A percentile compares a stretch with the other conserved stretches of the same genome.
Conservation (phyloP, 2,888 invertebrate species). For the Thysanoteuthis rhombus region DNA sequence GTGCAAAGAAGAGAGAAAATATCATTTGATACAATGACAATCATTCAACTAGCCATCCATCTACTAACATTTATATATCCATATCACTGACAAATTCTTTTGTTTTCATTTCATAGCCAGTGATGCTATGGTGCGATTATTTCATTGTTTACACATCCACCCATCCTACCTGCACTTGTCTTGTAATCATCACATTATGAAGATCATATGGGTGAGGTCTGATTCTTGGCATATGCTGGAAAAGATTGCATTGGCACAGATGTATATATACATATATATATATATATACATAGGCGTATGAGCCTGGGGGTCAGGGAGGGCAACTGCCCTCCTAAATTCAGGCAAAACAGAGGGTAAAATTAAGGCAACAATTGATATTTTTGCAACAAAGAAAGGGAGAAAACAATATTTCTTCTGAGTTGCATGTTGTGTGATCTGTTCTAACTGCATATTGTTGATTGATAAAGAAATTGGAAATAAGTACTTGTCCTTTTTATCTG, state of each 20-base stretch:
- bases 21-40: background rate
- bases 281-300: too few relatives aligned
- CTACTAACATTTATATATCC: constrained; percentile 24
- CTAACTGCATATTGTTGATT: too few relatives aligned
- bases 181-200: background rate
- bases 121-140: background rate
- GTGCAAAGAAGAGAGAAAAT: background rate
- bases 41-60: background rate
- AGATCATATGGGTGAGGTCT: background rate
- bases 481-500: too few relatives aligned
- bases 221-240: background rate
- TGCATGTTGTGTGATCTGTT: too few relatives aligned
- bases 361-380: too few relatives aligned
- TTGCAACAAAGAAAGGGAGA: too few relatives aligned
- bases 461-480: too few relatives aligned
- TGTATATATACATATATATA: background rate
- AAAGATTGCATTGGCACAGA: background rate
- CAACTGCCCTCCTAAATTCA: too few relatives aligned
- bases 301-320: too few relatives aligned
- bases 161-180: constrained; percentile 12
- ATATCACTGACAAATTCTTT: background rate
- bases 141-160: background rate
- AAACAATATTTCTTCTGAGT: too few relatives aligned
- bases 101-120: background rate
- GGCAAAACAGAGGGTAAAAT: too few relatives aligned